Conservation (phyloP, 2,113 vertebrate species). For the Balaenoptera acutorostrata region DNA sequence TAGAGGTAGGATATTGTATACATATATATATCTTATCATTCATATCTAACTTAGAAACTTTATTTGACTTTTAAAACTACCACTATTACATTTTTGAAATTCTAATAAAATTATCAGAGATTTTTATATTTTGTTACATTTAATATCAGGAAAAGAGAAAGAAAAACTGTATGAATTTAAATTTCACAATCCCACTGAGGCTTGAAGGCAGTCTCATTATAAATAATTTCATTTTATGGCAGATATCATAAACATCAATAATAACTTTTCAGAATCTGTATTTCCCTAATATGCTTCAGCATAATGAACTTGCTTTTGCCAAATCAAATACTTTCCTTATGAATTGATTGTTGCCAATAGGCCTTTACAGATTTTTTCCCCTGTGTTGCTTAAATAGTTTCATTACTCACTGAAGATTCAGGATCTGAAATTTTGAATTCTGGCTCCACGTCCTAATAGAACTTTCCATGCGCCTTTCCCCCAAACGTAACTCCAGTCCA, state of each 20-base stretch:
- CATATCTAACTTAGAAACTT: neutral
- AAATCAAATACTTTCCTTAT: neutral
- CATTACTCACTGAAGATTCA: neutral
- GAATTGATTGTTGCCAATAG: neutral
- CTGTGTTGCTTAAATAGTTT: neutral
- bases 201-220: neutral
- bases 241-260: neutral
- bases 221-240: neutral
- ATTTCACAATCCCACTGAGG: neutral
- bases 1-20: neutral
- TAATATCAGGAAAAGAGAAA: neutral
- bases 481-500: neutral
- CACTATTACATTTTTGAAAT: neutral
- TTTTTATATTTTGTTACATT: neutral
- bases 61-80: neutral
- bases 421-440: neutral
- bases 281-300: neutral
- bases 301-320: neutral
- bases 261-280: neutral
- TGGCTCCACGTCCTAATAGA: neutral
- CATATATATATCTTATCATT: neutral
- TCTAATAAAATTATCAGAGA: neutral
- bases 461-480: neutral
- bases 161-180: neutral
- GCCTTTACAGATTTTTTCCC: neutral